phyloP scores from a whole-genome alignment of 2,888 invertebrate genomes.

The Troglohyphantes excavatus region DNA sequence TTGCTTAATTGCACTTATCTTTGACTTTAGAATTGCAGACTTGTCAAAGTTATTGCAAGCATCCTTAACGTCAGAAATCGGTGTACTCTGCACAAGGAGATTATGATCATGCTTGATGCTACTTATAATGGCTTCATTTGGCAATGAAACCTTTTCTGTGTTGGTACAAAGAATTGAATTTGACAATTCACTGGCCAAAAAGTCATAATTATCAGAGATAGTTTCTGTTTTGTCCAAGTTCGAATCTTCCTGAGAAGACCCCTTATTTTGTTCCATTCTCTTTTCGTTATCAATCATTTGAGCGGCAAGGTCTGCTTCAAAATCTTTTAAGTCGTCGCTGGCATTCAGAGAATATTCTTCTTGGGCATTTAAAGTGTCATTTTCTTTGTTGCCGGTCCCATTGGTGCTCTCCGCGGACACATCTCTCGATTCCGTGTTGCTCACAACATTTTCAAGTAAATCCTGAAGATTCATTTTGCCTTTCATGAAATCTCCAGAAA shows the following conservation, averaged over 20 bases:
- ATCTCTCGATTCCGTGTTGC: neutral
- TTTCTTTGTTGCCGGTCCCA: neutral
- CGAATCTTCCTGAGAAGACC: neutral
- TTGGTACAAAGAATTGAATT: conserved; percentile 16
- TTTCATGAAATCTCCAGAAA: conserved; percentile 36
- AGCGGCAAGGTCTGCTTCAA: neutral
- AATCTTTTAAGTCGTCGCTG: conserved; percentile 26
- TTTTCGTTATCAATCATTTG: conserved; percentile 1
- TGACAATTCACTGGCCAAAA: conserved; percentile 40
- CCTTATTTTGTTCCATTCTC: neutral
- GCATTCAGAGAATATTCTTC: conserved; percentile 16
- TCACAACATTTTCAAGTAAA: conserved; percentile 34
- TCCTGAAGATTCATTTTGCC: conserved; percentile 60
- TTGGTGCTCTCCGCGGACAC: neutral
- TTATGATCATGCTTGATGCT: conserved; percentile 56
- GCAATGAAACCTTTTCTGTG: neutral
- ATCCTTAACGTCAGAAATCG: neutral
- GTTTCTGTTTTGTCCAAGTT: neutral
- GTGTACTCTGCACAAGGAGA: conserved; percentile 29
- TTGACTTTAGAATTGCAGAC: conserved; percentile 5
- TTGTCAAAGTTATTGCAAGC: neutral
- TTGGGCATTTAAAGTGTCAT: neutral
- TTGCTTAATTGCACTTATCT: neutral
- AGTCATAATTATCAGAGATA: conserved; percentile 5
- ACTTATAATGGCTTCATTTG: conserved; percentile 13